These are phyloP conservation scores for Babyrousa celebensis DNA, from an alignment of 2,797 vertebrate species.

Conservation along the genomic window DNA sequence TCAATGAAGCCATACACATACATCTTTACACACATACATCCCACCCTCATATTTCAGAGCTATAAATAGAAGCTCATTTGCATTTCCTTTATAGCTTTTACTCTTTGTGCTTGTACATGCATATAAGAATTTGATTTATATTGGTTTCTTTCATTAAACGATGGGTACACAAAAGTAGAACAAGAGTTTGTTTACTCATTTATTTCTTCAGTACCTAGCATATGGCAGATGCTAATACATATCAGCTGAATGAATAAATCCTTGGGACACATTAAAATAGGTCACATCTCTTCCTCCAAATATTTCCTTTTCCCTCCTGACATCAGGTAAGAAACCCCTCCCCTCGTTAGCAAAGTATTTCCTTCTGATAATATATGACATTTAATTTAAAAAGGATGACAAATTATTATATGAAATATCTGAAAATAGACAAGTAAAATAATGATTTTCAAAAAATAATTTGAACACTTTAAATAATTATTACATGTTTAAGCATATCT, in stretches of 20 bases:
- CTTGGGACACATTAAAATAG: neutral
- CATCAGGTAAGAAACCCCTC: neutral
- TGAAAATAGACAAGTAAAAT: neutral
- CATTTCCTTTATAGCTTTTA: neutral
- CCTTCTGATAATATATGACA: neutral
- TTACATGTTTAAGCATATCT: neutral
- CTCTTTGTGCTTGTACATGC: neutral
- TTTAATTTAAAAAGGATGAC: neutral
- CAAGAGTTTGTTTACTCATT: neutral
- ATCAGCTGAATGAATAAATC: neutral
- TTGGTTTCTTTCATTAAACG: neutral
- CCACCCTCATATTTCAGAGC: neutral
- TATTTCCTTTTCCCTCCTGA: neutral
- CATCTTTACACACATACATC: neutral
- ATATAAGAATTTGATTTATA: neutral
- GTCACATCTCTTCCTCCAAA: neutral
- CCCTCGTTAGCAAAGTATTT: neutral
- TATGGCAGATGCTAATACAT: neutral
- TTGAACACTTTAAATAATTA: neutral
- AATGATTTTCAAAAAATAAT: neutral
- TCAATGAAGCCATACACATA: neutral
- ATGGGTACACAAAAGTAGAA: neutral
- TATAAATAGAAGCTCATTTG: neutral
- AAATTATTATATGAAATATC: neutral
- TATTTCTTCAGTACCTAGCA: neutral